These are phyloP conservation scores for Gymnothorax javanicus DNA, from an alignment of 2,797 vertebrate genomes.

Conservation along the genomic window DNA sequence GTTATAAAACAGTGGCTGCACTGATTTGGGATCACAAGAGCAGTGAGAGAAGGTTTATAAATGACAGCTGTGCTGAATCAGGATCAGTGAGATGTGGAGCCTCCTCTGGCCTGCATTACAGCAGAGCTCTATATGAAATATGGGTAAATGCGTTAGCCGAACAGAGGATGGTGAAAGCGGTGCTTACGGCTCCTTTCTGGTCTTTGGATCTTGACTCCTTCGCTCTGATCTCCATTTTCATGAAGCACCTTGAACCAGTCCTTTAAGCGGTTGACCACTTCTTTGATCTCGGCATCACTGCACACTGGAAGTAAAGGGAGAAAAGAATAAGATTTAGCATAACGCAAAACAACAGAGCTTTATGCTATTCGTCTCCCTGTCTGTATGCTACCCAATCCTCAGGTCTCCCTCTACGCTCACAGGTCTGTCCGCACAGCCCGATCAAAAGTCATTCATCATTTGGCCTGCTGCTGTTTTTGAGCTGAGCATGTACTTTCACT, in stretches of 20 bases:
- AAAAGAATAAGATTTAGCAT: conserved; percentile 16
- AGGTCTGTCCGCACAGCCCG: not conserved
- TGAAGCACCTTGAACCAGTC: conserved; percentile 96
- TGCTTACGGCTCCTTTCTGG: conserved; percentile 88
- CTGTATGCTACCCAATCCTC: not conserved
- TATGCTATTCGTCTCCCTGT: not conserved
- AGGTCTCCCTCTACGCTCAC: not conserved
- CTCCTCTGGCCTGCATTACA: not conserved
- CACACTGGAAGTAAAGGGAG: conserved; percentile 75
- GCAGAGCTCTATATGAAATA: not conserved
- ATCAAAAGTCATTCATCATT: not conserved
- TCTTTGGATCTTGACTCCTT: conserved; percentile 82
- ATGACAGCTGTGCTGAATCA: no score
- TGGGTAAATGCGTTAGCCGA: not conserved
- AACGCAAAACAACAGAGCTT: conserved; percentile 15
- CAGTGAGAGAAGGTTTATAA: no score
- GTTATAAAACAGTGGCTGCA: no score
- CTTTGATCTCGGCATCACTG: conserved; percentile 85
- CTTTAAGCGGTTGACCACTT: conserved; percentile 85
- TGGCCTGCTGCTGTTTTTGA: not conserved
- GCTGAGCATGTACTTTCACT: not conserved
- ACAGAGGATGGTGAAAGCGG: conserved; percentile 16
- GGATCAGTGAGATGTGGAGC: no score
- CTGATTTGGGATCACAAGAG: no score
- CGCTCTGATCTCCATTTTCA: conserved; percentile 85